These are phyloP conservation scores for Phaenicophaeus curvirostris DNA, from an alignment of 2,797 vertebrate genomes.

Conservation along the genomic window DNA sequence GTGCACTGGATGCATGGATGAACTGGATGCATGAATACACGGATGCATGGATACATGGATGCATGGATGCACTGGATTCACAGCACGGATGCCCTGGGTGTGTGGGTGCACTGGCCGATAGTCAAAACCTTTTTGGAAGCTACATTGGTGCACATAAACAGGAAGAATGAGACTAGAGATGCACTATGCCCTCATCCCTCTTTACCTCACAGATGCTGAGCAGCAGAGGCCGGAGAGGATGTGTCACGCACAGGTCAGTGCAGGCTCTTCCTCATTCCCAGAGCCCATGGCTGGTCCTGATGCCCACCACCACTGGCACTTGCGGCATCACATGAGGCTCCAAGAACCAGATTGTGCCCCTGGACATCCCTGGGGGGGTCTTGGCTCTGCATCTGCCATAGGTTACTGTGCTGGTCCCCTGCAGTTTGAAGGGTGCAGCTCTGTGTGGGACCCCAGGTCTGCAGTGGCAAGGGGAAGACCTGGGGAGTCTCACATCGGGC, in stretches of 20 bases:
- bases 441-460: rapidly evolving
- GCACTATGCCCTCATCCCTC: not conserved
- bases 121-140: not conserved
- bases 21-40: not conserved
- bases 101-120: not conserved
- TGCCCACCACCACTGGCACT: not conserved
- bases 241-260: rapidly evolving
- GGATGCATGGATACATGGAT: not conserved
- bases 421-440: not conserved
- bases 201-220: not conserved
- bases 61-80: not conserved
- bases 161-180: not conserved
- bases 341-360: not conserved
- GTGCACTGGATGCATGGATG: not conserved
- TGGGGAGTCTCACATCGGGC: not conserved
- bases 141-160: rapidly evolving
- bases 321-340: not conserved
- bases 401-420: not conserved
- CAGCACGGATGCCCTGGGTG: not conserved
- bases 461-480: rapidly evolving
- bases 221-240: not conserved
- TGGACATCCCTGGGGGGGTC: not conserved
- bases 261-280: not conserved
- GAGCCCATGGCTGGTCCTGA: not conserved
- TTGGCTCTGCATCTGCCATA: not conserved